Evolutionary conservation across 2,888 invertebrate species (phyloP).

Genomic region (Macaria notata): DNA sequence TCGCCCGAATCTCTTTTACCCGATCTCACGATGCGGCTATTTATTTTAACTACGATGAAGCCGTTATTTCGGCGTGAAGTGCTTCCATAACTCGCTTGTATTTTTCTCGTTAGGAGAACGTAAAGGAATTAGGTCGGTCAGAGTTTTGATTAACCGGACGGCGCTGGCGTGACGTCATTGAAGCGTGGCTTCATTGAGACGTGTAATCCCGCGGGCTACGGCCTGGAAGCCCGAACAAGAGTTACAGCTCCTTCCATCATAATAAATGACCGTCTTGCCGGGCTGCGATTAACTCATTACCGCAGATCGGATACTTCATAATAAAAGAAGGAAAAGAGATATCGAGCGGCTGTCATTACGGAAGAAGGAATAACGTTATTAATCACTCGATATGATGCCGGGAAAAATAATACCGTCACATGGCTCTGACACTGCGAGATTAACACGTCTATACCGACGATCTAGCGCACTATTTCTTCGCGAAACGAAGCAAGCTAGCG

Average conservation of each 20-base stretch:
- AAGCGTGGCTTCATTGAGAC: conserved; percentile 32
- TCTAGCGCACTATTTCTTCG: conserved; percentile 39
- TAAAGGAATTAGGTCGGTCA: conserved; percentile 18
- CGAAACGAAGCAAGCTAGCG: conserved; percentile 15
- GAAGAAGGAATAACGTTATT: conserved; percentile 72
- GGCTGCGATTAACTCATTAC: conserved; percentile 55
- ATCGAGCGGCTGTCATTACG: conserved; percentile 62
- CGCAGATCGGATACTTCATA: conserved; percentile 50
- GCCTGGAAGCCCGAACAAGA: conserved; percentile 31
- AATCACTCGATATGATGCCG: conserved; percentile 73
- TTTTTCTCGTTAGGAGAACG: not conserved
- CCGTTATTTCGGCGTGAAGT: conserved; percentile 26
- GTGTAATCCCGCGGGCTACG: conserved; percentile 32
- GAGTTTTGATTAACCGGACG: conserved; percentile 27
- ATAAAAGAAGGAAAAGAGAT: conserved; percentile 45
- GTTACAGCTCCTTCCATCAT: conserved; percentile 37
- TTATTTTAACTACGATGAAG: conserved; percentile 36
- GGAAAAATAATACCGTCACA: conserved; percentile 79
- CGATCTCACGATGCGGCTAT: conserved; percentile 38
- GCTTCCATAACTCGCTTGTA: conserved; percentile 16
- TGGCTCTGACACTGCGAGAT: conserved; percentile 75
- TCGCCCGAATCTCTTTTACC: conserved; percentile 38
- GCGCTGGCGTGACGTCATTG: conserved; percentile 32
- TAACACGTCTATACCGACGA: conserved; percentile 68
- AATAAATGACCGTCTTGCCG: conserved; percentile 43